phyloP scores from a whole-genome alignment of 2,113 vertebrate genomes.

The Leucosticte australis region DNA sequence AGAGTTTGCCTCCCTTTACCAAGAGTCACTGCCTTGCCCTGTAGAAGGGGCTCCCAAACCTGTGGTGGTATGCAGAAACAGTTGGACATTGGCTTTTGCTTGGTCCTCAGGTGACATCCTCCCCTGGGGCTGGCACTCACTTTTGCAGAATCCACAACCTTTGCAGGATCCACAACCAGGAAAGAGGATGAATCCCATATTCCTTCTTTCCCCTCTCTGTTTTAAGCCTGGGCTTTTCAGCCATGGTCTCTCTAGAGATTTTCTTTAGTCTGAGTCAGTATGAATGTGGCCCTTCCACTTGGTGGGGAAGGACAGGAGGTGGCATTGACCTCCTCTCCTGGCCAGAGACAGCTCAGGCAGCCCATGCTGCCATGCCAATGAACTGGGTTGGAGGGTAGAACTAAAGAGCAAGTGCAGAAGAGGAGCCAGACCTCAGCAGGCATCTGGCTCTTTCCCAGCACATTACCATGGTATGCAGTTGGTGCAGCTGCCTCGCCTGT shows the following conservation, averaged over 20 bases:
- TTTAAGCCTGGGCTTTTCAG: background rate
- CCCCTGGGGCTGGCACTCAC: accelerated
- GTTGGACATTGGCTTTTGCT: background rate
- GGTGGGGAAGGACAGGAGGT: background rate
- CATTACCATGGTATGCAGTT: background rate
- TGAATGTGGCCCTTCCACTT: background rate
- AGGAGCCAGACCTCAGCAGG: background rate
- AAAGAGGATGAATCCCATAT: background rate
- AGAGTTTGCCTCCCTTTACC: background rate
- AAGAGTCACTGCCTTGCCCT: background rate
- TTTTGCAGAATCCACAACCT: background rate
- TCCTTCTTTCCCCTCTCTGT: background rate
- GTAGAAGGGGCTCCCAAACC: background rate
- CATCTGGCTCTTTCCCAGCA: background rate
- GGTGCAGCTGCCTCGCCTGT: background rate
- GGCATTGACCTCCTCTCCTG: background rate
- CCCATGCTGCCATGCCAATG: accelerated
- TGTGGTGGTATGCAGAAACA: background rate
- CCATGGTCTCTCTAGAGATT: accelerated
- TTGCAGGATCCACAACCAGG: background rate
- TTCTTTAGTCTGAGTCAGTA: background rate
- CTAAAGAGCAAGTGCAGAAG: background rate
- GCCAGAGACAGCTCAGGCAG: background rate
- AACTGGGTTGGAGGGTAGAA: background rate
- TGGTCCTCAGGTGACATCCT: background rate